A percentile compares a stretch with the other conserved stretches of the same genome.
Conservation (phyloP, 1,140 invertebrate species). For the Centruroides vittatus region DNA sequence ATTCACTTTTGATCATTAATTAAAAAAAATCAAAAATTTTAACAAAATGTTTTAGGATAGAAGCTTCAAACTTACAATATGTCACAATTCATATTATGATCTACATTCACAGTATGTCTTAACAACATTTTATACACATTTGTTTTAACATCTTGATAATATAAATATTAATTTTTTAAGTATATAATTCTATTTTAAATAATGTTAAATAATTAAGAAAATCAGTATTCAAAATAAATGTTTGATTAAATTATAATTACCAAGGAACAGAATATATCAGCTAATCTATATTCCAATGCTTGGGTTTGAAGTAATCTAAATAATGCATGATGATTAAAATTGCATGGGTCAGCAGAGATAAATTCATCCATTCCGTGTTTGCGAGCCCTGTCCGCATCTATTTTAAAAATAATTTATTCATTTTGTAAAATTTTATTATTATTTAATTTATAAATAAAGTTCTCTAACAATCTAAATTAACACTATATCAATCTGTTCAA, state of each 20-base stretch:
- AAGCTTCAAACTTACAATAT: too few species aligned
- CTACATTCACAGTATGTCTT: too few species aligned
- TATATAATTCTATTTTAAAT: too few species aligned
- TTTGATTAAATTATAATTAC: slow-evolving; percentile 34
- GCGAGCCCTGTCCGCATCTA: slow-evolving; percentile 82
- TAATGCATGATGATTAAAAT: slow-evolving; percentile 82
- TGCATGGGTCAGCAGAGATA: slow-evolving; percentile 94
- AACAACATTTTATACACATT: too few species aligned
- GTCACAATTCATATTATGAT: too few species aligned
- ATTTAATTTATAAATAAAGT: slow-evolving; percentile 1
- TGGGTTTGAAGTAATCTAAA: slow-evolving; percentile 84
- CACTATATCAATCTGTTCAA: background rate
- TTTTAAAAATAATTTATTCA: background rate
- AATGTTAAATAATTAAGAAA: too few species aligned
- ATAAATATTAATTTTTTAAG: too few species aligned
- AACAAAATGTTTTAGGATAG: too few species aligned
- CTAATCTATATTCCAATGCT: slow-evolving; percentile 86
- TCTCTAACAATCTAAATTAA: background rate
- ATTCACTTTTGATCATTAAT: too few species aligned
- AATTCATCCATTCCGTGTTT: slow-evolving; percentile 99
- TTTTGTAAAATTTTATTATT: slow-evolving; percentile 1
- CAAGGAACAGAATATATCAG: slow-evolving; percentile 93
- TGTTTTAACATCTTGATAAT: too few species aligned
- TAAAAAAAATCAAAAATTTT: too few species aligned
- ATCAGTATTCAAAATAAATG: too few species aligned